Evolutionary conservation across 1,140 invertebrate species (phyloP).

Genomic region (Phthorimaea operculella): DNA sequence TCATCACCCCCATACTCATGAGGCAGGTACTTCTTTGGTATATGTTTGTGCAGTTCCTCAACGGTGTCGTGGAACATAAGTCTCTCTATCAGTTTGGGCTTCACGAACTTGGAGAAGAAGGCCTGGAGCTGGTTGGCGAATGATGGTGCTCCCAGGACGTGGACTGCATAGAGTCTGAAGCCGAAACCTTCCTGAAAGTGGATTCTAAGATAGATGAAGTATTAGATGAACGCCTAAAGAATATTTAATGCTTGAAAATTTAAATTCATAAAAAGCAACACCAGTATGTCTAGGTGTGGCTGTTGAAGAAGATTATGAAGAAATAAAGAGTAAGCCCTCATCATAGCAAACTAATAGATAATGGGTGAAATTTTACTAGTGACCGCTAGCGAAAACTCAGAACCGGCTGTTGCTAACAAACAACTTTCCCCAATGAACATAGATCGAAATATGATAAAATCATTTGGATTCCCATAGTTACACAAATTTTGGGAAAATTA

Average conservation of each 20-base stretch:
- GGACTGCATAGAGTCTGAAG: slow-evolving; percentile 30
- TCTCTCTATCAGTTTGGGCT: slow-evolving; percentile 57
- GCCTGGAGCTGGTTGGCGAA: slow-evolving; percentile 16
- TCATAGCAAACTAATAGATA: too few species aligned
- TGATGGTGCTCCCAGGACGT: slow-evolving; percentile 28
- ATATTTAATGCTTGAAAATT: too few species aligned
- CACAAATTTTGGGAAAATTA: too few species aligned
- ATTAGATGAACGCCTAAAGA: slow-evolving; percentile 9
- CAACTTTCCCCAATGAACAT: too few species aligned
- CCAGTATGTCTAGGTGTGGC: too few species aligned
- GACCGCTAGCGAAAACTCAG: too few species aligned
- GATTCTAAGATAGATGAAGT: background rate
- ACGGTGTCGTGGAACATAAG: slow-evolving; percentile 49
- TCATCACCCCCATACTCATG: slow-evolving; percentile 64
- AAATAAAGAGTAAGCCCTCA: too few species aligned
- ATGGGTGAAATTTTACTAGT: too few species aligned
- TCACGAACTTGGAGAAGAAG: slow-evolving; percentile 18
- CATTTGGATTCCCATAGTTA: too few species aligned
- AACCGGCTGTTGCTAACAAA: too few species aligned
- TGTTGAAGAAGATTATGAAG: too few species aligned
- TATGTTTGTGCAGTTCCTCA: slow-evolving; percentile 54
- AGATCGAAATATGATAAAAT: slow-evolving; percentile 10
- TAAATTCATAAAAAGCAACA: too few species aligned
- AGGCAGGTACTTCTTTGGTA: slow-evolving; percentile 64
- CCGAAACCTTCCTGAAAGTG: slow-evolving; percentile 40